A percentile compares a stretch with the other conserved stretches of the same genome.
These are phyloP conservation scores for Epinephelus coioides DNA, from an alignment of 2,797 vertebrate species.

Conservation along the genomic window DNA sequence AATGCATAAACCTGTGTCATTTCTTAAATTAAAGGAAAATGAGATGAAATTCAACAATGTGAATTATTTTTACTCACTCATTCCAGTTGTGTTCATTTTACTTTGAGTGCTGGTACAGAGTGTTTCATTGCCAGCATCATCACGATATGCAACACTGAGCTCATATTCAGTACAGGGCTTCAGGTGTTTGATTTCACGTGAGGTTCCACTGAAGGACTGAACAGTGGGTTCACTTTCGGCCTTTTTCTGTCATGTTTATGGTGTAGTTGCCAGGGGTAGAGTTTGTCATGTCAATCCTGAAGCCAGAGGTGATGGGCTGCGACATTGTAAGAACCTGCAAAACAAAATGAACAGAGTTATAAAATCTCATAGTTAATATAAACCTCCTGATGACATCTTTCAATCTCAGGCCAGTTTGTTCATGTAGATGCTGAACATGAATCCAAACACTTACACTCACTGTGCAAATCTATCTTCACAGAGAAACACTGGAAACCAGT, in stretches of 20 bases:
- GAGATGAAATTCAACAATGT: background rate
- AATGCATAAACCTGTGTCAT: background rate
- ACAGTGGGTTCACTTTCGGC: accelerated
- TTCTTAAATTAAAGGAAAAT: background rate
- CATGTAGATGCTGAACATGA: background rate
- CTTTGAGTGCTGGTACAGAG: accelerated
- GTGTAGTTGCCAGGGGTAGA: accelerated
- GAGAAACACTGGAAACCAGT: background rate
- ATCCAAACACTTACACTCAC: background rate
- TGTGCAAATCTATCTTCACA: background rate
- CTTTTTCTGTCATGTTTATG: background rate
- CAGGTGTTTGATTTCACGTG: background rate
- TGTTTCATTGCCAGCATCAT: accelerated
- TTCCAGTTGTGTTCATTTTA: accelerated
- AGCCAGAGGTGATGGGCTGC: background rate
- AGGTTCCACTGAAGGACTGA: accelerated
- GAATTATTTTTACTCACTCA: slow-evolving; percentile 47
- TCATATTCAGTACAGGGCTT: slow-evolving; percentile 68
- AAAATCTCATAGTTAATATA: background rate
- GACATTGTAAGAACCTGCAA: slow-evolving; percentile 60
- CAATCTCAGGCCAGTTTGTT: background rate
- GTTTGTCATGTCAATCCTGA: background rate
- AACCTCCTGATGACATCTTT: background rate
- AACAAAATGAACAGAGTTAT: slow-evolving; percentile 7
- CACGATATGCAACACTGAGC: background rate